Evolutionary conservation across 2,888 invertebrate genomes (phyloP), one percentile per base, ranked within the genome.

Genomic region (Ennomos erosarius): DNA sequence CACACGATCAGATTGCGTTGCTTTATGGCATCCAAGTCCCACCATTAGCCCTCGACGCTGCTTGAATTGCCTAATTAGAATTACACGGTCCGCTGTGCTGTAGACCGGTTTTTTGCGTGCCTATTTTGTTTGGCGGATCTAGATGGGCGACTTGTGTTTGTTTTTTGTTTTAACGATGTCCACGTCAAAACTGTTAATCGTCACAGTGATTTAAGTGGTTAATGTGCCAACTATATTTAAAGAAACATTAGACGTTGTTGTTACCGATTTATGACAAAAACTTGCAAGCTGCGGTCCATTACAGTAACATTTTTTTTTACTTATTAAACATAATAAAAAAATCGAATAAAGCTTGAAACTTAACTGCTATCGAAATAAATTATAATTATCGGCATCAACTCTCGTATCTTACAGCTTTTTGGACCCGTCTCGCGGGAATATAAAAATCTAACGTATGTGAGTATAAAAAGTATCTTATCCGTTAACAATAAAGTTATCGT

Each of bases 1-100:
- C 90, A 90, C 90, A 90, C 87, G 85, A 90, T 90, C 91, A 83
- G 91, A 91, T 91, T 88, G 85, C 75, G 77, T 73, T 85, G 82
- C 76, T 89, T 88, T 89, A 89, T 87, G 82, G 88, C 83, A 80
- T 78, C 80, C 79, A 79, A 71, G 76, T 76, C 70, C 79, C 73
- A 78, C 87, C 90, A 90, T 90, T 91, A 90, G 88, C 80, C 79
- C 75, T 75, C 77, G 74, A 81, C 76, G 77, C 75, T 81, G 82
- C 82, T 81, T 81, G 85, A 82, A 88, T 88, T 88, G 88, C 88
- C 91, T 91, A 90, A 91, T 91, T 91, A 91, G 89, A 90, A 88
- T 85, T 87, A 88, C 87, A 84, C 76, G 83, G 75, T 56, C 58
- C 52, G 62, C 42, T 69, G 71, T 70, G 68, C 67, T 69, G 69